These are phyloP conservation scores for Antedon mediterranea DNA, from an alignment of 53 echinoderm and acorn worm genomes.

Conservation along the genomic window DNA sequence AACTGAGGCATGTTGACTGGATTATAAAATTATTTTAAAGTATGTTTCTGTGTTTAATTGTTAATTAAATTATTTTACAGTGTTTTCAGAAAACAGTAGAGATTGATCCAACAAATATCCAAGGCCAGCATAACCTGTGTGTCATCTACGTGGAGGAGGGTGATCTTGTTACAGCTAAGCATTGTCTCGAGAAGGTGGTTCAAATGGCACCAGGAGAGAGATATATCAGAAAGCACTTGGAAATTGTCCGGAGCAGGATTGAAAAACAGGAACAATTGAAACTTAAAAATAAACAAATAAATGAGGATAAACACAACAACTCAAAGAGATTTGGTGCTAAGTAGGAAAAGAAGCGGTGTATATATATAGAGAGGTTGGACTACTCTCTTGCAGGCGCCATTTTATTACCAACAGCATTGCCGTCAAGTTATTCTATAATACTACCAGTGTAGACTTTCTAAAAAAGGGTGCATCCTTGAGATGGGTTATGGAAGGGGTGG, in stretches of 20 bases:
- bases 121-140: slow-evolving; percentile 36
- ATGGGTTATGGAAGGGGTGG: too few species aligned
- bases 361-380: too few species aligned
- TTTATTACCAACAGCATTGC: too few species aligned
- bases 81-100: slow-evolving; percentile 23
- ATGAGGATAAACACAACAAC: background rate
- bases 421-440: too few species aligned
- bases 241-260: slow-evolving; percentile 4
- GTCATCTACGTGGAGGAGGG: slow-evolving; percentile 23
- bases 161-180: slow-evolving; percentile 11
- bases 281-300: background rate
- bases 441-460: too few species aligned
- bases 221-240: slow-evolving; percentile 19
- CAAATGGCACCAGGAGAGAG: slow-evolving; percentile 25
- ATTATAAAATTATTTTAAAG: too few species aligned
- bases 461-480: too few species aligned
- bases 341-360: too few species aligned
- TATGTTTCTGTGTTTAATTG: too few species aligned
- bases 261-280: background rate
- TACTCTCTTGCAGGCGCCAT: too few species aligned
- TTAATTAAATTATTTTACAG: too few species aligned
- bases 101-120: slow-evolving; percentile 23
- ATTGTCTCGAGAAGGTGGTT: slow-evolving; percentile 21
- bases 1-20: too few species aligned
- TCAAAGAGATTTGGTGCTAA: background rate